Evolutionary conservation across 2,888 invertebrate species (phyloP).

Genomic region (Orthosia gothica): DNA sequence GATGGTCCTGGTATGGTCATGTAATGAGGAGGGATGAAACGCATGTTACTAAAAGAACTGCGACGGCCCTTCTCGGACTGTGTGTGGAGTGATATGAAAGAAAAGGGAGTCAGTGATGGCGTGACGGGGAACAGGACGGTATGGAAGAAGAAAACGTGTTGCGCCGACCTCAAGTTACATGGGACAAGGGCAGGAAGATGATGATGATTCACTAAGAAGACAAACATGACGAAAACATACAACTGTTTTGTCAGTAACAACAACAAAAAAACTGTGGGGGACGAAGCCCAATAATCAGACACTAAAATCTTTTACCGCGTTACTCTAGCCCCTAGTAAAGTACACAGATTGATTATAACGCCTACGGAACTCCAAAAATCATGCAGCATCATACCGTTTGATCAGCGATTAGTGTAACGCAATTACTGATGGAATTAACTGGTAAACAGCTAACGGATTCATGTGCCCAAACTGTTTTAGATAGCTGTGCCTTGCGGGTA

Average conservation of each 20-base stretch:
- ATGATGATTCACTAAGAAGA: background rate
- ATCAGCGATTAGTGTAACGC: slow-evolving; percentile 54
- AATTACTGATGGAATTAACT: slow-evolving; percentile 56
- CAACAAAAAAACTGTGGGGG: slow-evolving; percentile 14
- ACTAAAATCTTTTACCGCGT: slow-evolving; percentile 29
- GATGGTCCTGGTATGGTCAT: too few relatives aligned
- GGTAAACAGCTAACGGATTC: slow-evolving; percentile 34
- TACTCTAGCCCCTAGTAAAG: slow-evolving; percentile 48
- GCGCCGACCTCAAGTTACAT: too few relatives aligned
- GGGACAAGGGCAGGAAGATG: too few relatives aligned
- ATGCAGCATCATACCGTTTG: slow-evolving; percentile 61
- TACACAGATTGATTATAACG: slow-evolving; percentile 39
- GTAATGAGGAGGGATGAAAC: too few relatives aligned
- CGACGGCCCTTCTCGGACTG: too few relatives aligned
- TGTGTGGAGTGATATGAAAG: too few relatives aligned
- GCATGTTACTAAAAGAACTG: too few relatives aligned
- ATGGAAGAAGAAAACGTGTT: too few relatives aligned
- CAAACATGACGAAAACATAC: background rate
- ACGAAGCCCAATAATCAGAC: slow-evolving; percentile 8
- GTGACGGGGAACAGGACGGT: too few relatives aligned
- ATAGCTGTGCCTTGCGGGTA: background rate
- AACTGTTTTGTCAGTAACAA: background rate
- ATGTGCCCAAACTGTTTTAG: slow-evolving; percentile 25
- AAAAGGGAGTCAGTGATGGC: too few relatives aligned
- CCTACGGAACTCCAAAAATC: slow-evolving; percentile 52